phyloP scores from a whole-genome alignment of 1,140 invertebrate species.

The Yoshiicerus persimilis region DNA sequence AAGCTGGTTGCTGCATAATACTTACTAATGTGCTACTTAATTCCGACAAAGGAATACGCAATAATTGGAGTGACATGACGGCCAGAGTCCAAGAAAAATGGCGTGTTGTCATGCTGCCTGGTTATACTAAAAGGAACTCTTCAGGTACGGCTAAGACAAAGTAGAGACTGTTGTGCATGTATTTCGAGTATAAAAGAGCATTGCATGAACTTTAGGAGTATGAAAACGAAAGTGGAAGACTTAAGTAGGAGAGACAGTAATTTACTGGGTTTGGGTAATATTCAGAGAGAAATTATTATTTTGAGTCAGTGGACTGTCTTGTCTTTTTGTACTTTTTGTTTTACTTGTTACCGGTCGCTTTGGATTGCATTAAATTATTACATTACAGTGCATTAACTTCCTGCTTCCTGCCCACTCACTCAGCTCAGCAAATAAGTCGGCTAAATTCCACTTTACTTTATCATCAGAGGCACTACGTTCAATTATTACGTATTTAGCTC shows the following conservation, averaged over 20 bases:
- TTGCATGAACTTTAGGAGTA: neutral
- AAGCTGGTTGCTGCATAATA: neutral
- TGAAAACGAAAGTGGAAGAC: neutral
- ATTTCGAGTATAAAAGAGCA: neutral
- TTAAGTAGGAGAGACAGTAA: neutral
- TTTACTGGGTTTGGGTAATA: neutral
- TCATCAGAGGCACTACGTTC: neutral
- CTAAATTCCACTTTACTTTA: neutral
- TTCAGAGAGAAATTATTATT: neutral
- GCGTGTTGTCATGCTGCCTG: neutral
- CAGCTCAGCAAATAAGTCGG: neutral
- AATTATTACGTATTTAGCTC: neutral
- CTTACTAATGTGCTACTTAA: neutral
- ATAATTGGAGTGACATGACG: neutral
- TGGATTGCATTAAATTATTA: neutral
- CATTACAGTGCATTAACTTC: neutral
- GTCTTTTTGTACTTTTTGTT: neutral
- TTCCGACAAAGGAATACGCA: neutral
- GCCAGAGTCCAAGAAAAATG: neutral
- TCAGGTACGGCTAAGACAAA: neutral
- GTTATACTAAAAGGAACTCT: neutral
- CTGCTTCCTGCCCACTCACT: conserved; percentile 27
- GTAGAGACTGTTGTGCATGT: neutral
- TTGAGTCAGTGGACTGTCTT: neutral
- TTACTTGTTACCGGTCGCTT: neutral